phyloP scores from a whole-genome alignment of 2,797 vertebrate species.

The Melanotaenia pygmaea region DNA sequence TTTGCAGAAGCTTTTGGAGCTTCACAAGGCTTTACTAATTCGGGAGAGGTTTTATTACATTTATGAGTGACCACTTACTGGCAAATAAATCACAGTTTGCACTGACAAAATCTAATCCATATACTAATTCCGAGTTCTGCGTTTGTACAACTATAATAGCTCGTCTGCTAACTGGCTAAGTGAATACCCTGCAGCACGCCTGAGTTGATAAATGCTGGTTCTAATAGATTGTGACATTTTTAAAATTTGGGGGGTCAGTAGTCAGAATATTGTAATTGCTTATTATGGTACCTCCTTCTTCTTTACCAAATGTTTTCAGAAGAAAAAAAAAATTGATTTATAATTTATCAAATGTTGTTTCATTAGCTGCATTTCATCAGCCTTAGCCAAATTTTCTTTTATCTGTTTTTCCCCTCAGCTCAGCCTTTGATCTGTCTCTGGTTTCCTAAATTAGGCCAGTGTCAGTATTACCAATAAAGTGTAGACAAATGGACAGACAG shows the following conservation, averaged over 20 bases:
- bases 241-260: conserved; percentile 33
- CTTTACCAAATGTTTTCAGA: conserved; percentile 38
- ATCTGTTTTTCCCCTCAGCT: conserved; percentile 27
- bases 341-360: conserved; percentile 34
- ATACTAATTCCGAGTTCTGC: conserved; percentile 10
- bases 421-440: conserved; percentile 22
- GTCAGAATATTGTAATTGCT: conserved; percentile 35
- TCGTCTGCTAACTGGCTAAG: conserved; percentile 24
- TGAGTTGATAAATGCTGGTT: conserved; percentile 44
- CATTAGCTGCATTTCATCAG: conserved; percentile 37
- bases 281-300: conserved; percentile 28
- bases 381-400: background rate
- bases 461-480: conserved; percentile 24
- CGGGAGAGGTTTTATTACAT: conserved; percentile 12
- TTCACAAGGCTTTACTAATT: conserved; percentile 1
- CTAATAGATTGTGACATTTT: conserved; percentile 53
- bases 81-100: conserved; percentile 28
- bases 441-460: conserved; percentile 15
- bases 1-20: background rate
- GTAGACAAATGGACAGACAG: conserved; percentile 42
- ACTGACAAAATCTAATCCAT: conserved; percentile 21
- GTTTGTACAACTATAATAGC: conserved; percentile 12
- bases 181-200: conserved; percentile 16
- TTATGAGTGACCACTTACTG: background rate
- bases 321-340: conserved; percentile 20